These are phyloP conservation scores for Omphaloscelis lunosa DNA, from an alignment of 2,888 invertebrate species.

Conservation along the genomic window DNA sequence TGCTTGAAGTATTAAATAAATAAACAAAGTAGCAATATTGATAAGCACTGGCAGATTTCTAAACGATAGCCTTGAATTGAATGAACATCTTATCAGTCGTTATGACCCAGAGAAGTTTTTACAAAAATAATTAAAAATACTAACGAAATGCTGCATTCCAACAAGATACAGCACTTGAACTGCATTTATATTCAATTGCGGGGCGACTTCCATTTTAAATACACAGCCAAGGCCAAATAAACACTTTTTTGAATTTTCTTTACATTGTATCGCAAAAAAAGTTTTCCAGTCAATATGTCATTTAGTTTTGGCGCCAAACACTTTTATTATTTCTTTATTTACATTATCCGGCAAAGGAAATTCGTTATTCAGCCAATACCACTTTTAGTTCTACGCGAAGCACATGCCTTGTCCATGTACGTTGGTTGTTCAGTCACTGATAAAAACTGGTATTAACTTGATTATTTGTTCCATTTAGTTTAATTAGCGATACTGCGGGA, in stretches of 20 bases:
- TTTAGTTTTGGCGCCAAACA: conserved; percentile 71
- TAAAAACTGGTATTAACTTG: conserved; percentile 42
- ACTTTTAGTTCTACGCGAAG: conserved; percentile 73
- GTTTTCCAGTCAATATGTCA: conserved; percentile 77
- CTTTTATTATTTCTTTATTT: conserved; percentile 29
- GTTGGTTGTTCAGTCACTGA: conserved; percentile 62
- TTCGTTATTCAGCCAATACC: conserved; percentile 80
- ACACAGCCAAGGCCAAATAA: conserved; percentile 7
- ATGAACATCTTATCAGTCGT: conserved; percentile 10
- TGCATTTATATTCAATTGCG: conserved; percentile 75
- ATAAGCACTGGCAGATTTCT: conserved; percentile 34
- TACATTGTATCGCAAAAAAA: conserved; percentile 32
- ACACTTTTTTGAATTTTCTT: conserved; percentile 32
- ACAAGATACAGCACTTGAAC: conserved; percentile 83
- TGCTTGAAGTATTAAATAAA: too few species aligned
- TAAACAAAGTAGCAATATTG: conserved; percentile 17
- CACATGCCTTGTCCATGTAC: conserved; percentile 78
- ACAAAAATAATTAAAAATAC: conserved; percentile 68
- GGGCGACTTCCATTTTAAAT: conserved; percentile 65
- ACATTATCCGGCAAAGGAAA: conserved; percentile 45
- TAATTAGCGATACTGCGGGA: conserved; percentile 48
- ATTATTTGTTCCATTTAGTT: conserved; percentile 44
- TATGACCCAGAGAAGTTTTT: conserved; percentile 1
- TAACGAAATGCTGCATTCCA: conserved; percentile 85
- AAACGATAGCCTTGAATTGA: conserved; percentile 4